Evolutionary conservation across 23 tunicate species (phyloP), one percentile per base, ranked within the genome.

Genomic region (Ciona savignyi): DNA sequence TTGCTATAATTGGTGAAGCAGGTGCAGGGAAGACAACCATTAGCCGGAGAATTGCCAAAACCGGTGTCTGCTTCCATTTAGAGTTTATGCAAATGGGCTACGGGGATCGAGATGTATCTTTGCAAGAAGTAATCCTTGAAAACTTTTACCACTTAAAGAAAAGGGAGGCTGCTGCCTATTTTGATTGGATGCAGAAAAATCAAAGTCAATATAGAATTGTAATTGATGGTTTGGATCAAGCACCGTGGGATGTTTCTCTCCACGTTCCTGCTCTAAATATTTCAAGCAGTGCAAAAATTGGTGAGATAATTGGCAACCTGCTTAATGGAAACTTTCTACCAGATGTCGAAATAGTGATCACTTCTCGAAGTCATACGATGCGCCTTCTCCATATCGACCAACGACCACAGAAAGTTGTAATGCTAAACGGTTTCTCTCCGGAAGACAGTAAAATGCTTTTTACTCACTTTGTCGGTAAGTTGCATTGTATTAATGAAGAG

Each of bases 21-120:
- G 73, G 73, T 49, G 73, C 73, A 1, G 73, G 73, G 2, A 69
- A 69, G 34, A 31, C 73, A 1, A 69, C 73, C 51, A 69, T 69
- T 29, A 69, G 73, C 51, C 32, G 51, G 32, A 31, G 73, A 34
- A 33, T 69, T 9, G 33, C 48, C 34, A 34, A 69, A 49, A 28
- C 33, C 49, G 25, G 34, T 34, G 32, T 69, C 34, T 29, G 24
- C 4, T 34, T 69, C 25, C 73, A 69, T 51, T 28, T 34, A 29
- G 34, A 69, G 48, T 69, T 69, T 34, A 69, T 69, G 73, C 33
- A 32, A 19, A 69, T 69, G 73, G 73, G 32, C 32, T 69, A 69
- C 49, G 34, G 9, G 48, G 51, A 69, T 2, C 9, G 56, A 42
- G 51, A 69, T 2, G 49, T 69, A 49, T 31, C 49, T 4, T 15